Conservation (phyloP, 2,797 vertebrate species). For the Glyptemys insculpta region DNA sequence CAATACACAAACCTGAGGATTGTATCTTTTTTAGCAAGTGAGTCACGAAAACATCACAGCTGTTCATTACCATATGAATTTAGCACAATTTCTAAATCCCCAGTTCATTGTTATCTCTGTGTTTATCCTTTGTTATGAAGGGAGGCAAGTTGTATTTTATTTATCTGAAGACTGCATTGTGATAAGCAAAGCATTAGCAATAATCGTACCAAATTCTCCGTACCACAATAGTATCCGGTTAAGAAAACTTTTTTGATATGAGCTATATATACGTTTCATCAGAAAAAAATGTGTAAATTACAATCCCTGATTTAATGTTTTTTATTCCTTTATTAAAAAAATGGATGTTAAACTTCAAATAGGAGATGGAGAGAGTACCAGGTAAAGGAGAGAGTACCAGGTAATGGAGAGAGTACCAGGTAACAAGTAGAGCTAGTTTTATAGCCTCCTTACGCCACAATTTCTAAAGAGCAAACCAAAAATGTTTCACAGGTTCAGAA, state of each 20-base stretch:
- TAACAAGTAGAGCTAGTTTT: background rate
- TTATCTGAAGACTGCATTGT: conserved; percentile 75
- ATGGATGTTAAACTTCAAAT: background rate
- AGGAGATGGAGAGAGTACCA: background rate
- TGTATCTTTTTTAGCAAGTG: conserved; percentile 72
- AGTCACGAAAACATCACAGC: conserved; percentile 80
- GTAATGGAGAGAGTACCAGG: background rate
- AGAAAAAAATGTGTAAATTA: conserved; percentile 38
- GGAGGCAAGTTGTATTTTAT: conserved; percentile 80
- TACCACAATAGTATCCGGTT: conserved; percentile 43
- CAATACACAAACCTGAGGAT: conserved; percentile 77
- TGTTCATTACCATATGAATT: conserved; percentile 87
- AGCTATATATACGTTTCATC: conserved; percentile 27
- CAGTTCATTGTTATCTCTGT: conserved; percentile 76
- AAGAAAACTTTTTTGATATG: background rate
- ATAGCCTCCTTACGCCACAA: background rate
- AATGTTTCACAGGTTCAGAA: no score
- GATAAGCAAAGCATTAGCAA: conserved; percentile 74
- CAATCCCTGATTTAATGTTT: conserved; percentile 16
- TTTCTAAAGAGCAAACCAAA: background rate
- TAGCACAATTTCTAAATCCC: conserved; percentile 79
- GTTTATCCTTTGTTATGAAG: conserved; percentile 75
- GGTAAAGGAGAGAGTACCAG: background rate
- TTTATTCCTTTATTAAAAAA: conserved; percentile 30
- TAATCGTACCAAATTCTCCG: conserved; percentile 63